Evolutionary conservation across 2,797 vertebrate species (phyloP).

Genomic region (Hydrophis major): DNA sequence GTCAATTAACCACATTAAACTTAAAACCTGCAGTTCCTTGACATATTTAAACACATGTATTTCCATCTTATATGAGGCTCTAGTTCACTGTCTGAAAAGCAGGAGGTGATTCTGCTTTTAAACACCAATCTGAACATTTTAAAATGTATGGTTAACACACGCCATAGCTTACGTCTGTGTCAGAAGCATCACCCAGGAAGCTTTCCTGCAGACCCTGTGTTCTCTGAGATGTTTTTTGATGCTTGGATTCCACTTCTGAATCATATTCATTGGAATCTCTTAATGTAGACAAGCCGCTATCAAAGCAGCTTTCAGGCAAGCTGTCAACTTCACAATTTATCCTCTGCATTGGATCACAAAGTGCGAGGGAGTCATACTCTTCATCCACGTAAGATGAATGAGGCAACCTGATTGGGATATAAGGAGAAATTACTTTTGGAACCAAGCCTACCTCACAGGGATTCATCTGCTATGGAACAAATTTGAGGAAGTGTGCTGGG

Average conservation of each 20-base stretch:
- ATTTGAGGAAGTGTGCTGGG: background rate
- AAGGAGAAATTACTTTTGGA: background rate
- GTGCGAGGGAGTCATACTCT: slow-evolving; percentile 80
- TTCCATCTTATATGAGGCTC: background rate
- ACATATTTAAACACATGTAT: slow-evolving; percentile 1
- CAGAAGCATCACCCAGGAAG: slow-evolving; percentile 77
- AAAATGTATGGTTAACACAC: background rate
- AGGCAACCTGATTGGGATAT: slow-evolving; percentile 70
- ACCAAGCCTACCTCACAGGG: background rate
- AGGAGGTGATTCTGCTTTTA: background rate
- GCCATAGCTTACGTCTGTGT: slow-evolving; percentile 80
- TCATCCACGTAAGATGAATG: slow-evolving; percentile 81
- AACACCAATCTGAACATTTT: background rate
- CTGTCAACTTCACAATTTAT: slow-evolving; percentile 87
- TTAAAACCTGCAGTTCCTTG: background rate
- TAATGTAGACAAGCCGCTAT: slow-evolving; percentile 91
- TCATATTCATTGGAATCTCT: slow-evolving; percentile 87
- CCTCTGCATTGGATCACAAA: slow-evolving; percentile 91
- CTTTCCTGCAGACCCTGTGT: slow-evolving; percentile 65
- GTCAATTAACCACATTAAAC: background rate
- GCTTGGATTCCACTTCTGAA: slow-evolving; percentile 82
- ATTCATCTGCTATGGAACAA: background rate
- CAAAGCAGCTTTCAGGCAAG: slow-evolving; percentile 85
- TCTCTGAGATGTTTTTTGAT: slow-evolving; percentile 67
- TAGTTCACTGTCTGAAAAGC: background rate